Base-by-base conservation (phyloP, 2,797 vertebrate species). In the Lutjanus argentimaculatus region DNA sequence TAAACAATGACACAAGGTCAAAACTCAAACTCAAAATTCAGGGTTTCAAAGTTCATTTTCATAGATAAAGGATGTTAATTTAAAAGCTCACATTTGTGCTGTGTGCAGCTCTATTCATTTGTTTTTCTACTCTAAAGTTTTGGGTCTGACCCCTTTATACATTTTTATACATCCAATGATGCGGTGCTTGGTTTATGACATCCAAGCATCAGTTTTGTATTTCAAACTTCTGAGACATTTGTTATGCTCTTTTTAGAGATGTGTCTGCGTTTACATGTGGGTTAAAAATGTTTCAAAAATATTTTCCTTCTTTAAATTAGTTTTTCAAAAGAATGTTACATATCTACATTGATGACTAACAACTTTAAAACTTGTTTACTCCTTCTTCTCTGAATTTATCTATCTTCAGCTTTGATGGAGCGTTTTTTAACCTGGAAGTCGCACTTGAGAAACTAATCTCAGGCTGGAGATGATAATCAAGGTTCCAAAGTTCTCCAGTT, bases 401-500 rank as follows among this genome's bases (percentile, higher is more conserved):
- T 21, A 66, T 77, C 49, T 56, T 21, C 30, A 13, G 65, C 80
- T 88, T 88, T 76, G 75, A 87, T 88, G 85, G 85, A 86, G 59
- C 21, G 11, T 69, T 76, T 83, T 78, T 63, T 63, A 86, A 91
- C 86, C 80, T 80, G 86, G 2, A 45, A 59, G 73, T 71, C 67
- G 40, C 72, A 71, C 40, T 58, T n/a, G 17, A 78, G 67, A 81
- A 86, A 73, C 68, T 79, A 42, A 81, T 85, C 73, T 74, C 66
- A 74, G 85, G 67, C 88, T 86, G 61, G 51, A 90, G 85, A 89
- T 79, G 87, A 89, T 85, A 90, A 89, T 87, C 87, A 84, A 85
- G 64, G 67, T 90, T 85, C 72, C 49, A 82, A 90, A 93, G 85
- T 94, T 91, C 83, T 91, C 84, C 79, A 74, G 76, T 83, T 75